Base-by-base conservation (phyloP, 2,888 invertebrate genomes). In the Rhogogaster chlorosoma region DNA sequence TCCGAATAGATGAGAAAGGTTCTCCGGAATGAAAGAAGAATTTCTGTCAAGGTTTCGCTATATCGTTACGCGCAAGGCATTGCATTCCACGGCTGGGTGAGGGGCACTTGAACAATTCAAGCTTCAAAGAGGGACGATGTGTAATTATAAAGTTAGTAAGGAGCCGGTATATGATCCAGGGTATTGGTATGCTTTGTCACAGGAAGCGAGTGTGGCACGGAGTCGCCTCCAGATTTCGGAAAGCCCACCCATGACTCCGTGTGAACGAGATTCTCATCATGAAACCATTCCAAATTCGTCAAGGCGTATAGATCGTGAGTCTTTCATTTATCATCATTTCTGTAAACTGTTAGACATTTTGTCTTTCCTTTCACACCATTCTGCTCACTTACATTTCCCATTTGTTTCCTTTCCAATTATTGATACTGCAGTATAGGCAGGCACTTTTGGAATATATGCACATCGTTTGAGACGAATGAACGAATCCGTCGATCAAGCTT, bases 61-160 rank as follows among this genome's bases (percentile, higher is more conserved):
- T 73, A 73, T 45, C 73, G 12, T 26, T 2, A 22, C 26, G 12
- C 26, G 42, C 15, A 29, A 73, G 12, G 42, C 26, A 38, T 71
- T 71, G 9, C 73, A 73, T 15, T 38, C 42, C 22, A 22, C 26
- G 4, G 38, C n/a, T n/a, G 26, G 49, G 32, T 18, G n/a, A 53
- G 29, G 9, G 15, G n/a, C 49, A 18, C 49, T 67, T 49, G 53
- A 53, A 77, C 80, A 61, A 61, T 38, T 36, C 61, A 64, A 80
- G 42, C 64, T 64, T 80, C 80, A 80, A 80, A 80, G 80, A 38
- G 38, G 22, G 26, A 38, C 12, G 61, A 61, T 64, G 36, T 80
- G 80, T 80, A 80, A 80, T 80, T 80, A 80, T 26, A 80, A 80
- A 80, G 80, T 80, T 80, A n/a, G 32, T n/a, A 12, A 38, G 61